phyloP scores from a whole-genome alignment of 2,113 vertebrate species.

The Phyllostomus hastatus region DNA sequence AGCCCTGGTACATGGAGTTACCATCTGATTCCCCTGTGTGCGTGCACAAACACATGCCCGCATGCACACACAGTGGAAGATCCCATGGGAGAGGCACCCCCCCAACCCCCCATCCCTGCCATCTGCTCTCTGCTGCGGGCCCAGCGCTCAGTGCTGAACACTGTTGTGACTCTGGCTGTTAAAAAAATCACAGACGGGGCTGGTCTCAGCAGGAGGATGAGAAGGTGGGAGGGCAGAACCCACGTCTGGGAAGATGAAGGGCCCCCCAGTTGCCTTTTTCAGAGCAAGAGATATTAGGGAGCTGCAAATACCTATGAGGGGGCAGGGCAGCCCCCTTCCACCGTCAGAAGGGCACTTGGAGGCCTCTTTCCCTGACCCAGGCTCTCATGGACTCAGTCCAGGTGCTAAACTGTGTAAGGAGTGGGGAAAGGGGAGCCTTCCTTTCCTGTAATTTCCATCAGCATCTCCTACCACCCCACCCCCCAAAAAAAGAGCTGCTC shows the following conservation, averaged over 20 bases:
- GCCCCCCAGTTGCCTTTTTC: background rate
- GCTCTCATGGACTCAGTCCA: background rate
- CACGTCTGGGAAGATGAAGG: background rate
- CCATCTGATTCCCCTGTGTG: background rate
- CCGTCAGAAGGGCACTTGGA: background rate
- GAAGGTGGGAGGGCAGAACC: background rate
- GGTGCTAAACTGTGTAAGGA: background rate
- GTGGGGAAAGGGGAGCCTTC: background rate
- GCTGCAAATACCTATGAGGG: background rate
- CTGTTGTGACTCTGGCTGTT: background rate
- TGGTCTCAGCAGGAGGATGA: background rate
- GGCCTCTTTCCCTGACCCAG: background rate
- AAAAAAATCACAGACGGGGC: background rate
- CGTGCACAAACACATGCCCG: rapidly evolving
- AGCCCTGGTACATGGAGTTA: background rate
- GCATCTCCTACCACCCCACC: too few relatives aligned
- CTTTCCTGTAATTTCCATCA: background rate
- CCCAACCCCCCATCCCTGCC: too few relatives aligned
- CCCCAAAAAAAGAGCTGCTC: background rate
- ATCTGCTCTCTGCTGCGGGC: background rate
- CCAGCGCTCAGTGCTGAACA: background rate
- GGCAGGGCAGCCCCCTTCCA: background rate
- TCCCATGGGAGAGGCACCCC: background rate
- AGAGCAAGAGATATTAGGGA: background rate
- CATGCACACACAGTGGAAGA: background rate